Base-by-base conservation (phyloP, 2,113 vertebrate genomes). In the Nerophis lumbriciformis region DNA sequence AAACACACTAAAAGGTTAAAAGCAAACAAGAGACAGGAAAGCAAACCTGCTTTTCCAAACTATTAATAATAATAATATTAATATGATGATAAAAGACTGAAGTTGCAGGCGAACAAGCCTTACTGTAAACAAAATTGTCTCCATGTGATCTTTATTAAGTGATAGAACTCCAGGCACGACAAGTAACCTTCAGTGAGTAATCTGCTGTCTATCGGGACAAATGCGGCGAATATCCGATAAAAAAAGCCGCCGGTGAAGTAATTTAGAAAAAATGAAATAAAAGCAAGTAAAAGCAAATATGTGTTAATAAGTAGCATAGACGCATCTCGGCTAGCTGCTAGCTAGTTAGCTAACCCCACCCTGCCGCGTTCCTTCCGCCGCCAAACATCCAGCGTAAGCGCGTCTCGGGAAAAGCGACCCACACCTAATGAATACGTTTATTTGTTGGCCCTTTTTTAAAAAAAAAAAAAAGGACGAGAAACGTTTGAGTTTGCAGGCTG, bases 341-440 rank as follows among this genome's bases (percentile, higher is more conserved):
- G 38, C 52, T 63, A n/a, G 59, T 4, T 68, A 80, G 82, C 77
- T 83, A 82, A 80, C 85, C 85, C 82, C 85, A 76, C 85, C 85
- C 84, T 81, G 77, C 78, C 66, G 52, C 0, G 81, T 69, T 73
- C 69, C 37, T 62, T 48, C 67, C 63, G 64, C 71, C 62, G 65
- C 54, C 56, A 6, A 4, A 21, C 16, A 57, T 53, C 51, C 28
- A 28, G 51, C 68, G 67, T 45, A 61, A 62, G 42, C 7, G n/a
- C 48, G 1, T 13, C 15, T 0, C 37, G 9, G 35, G 13, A 48
- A n/a, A 45, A 16, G 15, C 5, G 4, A 47, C 12, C 9, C 19
- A n/a, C 15, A 55, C 4, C 10, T 19, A n/a, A 7, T 19, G 6
- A 21, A 28, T 19, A 53, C 21, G 28, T 15, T 9, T 19, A 21